Percentiles rank a stretch among this genome's conserved stretches.
phyloP scores from a whole-genome alignment of 2,113 vertebrate genomes.

The Empidonax alnorum region DNA sequence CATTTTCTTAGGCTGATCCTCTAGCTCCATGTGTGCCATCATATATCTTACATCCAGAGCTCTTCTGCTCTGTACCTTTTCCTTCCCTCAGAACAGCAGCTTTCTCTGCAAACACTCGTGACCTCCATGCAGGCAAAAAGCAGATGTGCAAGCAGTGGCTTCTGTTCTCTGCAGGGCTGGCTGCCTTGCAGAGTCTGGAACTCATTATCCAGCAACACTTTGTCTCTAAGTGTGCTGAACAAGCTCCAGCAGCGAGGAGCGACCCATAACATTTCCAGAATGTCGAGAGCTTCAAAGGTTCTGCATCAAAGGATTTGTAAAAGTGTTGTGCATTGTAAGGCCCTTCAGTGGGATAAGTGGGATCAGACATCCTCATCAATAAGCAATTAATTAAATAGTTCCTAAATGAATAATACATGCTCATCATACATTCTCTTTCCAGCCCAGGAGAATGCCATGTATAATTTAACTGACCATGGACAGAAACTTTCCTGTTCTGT shows the following conservation, averaged over 20 bases:
- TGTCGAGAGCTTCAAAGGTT: neutral
- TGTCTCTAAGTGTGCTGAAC: neutral
- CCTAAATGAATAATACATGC: constrained; percentile 48
- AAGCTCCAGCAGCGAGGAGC: neutral
- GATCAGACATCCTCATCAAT: constrained; percentile 42
- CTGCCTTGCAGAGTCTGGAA: neutral
- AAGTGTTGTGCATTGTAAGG: neutral
- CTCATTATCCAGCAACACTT: neutral
- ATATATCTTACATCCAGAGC: neutral
- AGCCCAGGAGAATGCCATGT: neutral
- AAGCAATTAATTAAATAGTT: constrained; percentile 55
- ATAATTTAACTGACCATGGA: constrained; percentile 13
- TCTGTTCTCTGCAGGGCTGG: neutral
- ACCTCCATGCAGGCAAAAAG: neutral
- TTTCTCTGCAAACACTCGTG: neutral
- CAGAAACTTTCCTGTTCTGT: neutral
- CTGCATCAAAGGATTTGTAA: neutral
- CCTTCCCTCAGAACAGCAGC: neutral
- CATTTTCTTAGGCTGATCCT: neutral
- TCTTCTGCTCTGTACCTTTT: neutral
- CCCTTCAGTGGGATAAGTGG: constrained; percentile 16
- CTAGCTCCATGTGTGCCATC: neutral
- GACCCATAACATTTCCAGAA: neutral
- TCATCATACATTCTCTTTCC: constrained; percentile 21
- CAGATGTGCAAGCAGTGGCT: neutral